Evolutionary conservation across 2,888 invertebrate species (phyloP).

Genomic region (Odontothrips loti): DNA sequence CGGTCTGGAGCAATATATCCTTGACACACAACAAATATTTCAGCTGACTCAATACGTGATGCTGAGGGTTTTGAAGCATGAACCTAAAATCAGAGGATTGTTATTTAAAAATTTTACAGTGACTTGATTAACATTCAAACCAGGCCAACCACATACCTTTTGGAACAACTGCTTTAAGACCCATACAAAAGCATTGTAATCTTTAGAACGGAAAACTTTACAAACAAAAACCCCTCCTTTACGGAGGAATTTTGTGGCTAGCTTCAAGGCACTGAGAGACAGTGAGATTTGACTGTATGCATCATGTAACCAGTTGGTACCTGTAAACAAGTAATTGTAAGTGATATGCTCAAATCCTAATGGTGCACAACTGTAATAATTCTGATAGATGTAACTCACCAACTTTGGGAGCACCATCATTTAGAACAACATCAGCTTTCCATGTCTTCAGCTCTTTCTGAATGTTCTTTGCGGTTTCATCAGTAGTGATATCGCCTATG

Average conservation of each 20-base stretch:
- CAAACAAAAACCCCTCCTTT: slow-evolving; percentile 97
- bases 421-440: slow-evolving; percentile 94
- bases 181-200: slow-evolving; percentile 92
- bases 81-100: slow-evolving; percentile 51
- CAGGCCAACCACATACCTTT: slow-evolving; percentile 53
- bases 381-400: slow-evolving; percentile 45
- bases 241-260: slow-evolving; percentile 83
- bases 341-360: not conserved
- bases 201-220: slow-evolving; percentile 97
- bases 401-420: slow-evolving; percentile 99
- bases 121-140: not conserved
- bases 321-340: slow-evolving; percentile 43
- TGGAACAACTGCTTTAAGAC: slow-evolving; percentile 94
- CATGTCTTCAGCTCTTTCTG: slow-evolving; percentile 85
- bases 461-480: slow-evolving; percentile 78
- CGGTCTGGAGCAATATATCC: slow-evolving; percentile 87
- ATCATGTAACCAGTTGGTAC: slow-evolving; percentile 94
- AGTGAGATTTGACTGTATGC: slow-evolving; percentile 91
- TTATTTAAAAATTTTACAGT: not conserved
- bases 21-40: slow-evolving; percentile 98
- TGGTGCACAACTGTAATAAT: too few species aligned
- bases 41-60: slow-evolving; percentile 96
- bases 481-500: slow-evolving; percentile 94
- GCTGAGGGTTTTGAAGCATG: slow-evolving; percentile 99
- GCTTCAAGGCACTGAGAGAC: slow-evolving; percentile 86